A percentile compares a stretch with the other conserved stretches of the same genome.
phyloP scores from a whole-genome alignment of 1,140 invertebrate genomes.

The Caenorhabditis tropicalis region DNA sequence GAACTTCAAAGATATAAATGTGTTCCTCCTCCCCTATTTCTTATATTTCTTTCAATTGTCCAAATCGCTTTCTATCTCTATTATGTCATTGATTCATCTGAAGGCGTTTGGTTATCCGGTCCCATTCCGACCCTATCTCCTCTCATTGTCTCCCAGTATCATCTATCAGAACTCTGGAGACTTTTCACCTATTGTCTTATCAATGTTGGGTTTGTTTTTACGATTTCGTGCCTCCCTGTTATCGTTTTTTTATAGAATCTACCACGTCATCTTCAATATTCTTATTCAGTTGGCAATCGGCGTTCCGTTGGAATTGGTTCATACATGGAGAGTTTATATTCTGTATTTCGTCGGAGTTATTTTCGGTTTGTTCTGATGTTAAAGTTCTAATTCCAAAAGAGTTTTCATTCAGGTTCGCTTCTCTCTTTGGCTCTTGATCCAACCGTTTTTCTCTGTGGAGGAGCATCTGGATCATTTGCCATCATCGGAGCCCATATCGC shows the following conservation, averaged over 20 bases:
- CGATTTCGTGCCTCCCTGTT: not conserved
- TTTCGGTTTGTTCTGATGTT: conserved; percentile 35
- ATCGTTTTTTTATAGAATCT: conserved; percentile 33
- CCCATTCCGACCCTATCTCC: conserved; percentile 65
- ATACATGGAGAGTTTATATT: conserved; percentile 75
- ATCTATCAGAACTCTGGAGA: conserved; percentile 86
- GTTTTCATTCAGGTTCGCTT: conserved; percentile 73
- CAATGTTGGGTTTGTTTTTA: conserved; percentile 80
- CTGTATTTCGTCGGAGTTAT: conserved; percentile 59
- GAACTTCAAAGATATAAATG: conserved; percentile 54
- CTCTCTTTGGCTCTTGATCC: conserved; percentile 87
- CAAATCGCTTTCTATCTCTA: conserved; percentile 58
- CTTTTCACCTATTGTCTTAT: conserved; percentile 95
- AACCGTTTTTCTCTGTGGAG: conserved; percentile 85
- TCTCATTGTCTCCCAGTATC: conserved; percentile 89
- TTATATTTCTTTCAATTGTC: conserved; percentile 37
- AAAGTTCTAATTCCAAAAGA: not conserved
- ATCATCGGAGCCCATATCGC: conserved; percentile 91
- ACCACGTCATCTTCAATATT: conserved; percentile 87
- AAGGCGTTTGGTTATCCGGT: conserved; percentile 48
- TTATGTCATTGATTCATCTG: conserved; percentile 55
- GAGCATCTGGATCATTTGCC: conserved; percentile 93
- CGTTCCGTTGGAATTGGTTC: conserved; percentile 90
- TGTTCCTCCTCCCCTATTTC: conserved; percentile 4
- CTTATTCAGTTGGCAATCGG: conserved; percentile 89